Base-by-base conservation (phyloP, 2,888 invertebrate genomes). In the Nymphalis urticae region DNA sequence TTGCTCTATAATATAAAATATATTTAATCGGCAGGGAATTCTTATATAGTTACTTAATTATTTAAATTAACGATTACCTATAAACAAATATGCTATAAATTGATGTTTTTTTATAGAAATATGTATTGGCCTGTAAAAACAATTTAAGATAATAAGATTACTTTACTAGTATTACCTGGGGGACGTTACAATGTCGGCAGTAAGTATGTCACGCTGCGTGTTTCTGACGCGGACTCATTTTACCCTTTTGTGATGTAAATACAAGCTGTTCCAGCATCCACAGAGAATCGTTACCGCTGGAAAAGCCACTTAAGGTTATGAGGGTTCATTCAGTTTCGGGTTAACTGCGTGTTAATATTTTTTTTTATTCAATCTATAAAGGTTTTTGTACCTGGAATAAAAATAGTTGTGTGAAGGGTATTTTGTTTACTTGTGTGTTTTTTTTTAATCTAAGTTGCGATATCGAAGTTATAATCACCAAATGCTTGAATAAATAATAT, bases 161-260 rank as follows among this genome's bases (percentile, higher is more conserved):
- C 19, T 50, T 5, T 19, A 19, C 4, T 19, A 27, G 7, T 27
- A 27, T 27, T 17, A 27, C 27, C 51, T 24, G 24, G 7, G 27
- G 17, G 27, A 27, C 24, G 7, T 54, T 54, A 53, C 48, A 17
- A 50, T 6, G 54, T 17, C 27, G 54, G 6, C 6, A 54, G 19
- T 17, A 56, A 56, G 32, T 56, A n/a, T 56, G 56, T 32, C 56
- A 56, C 56, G 56, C 9, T 32, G 56, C 54, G 54, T 56, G 32
- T 56, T 56, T 9, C 56, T 32, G 32, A 32, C 56, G 32, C 32
- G 56, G n/a, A 21, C 56, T n/a, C 56, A 21, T 56, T 56, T 56
- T 16, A 16, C 19, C 58, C 58, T 58, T 58, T 58, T 58, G 58
- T 58, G 36, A 58, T 58, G 58, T 58, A 58, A 58, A 58, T 58